Conservation (phyloP, 2,797 vertebrate genomes). For the Natrix natrix region DNA sequence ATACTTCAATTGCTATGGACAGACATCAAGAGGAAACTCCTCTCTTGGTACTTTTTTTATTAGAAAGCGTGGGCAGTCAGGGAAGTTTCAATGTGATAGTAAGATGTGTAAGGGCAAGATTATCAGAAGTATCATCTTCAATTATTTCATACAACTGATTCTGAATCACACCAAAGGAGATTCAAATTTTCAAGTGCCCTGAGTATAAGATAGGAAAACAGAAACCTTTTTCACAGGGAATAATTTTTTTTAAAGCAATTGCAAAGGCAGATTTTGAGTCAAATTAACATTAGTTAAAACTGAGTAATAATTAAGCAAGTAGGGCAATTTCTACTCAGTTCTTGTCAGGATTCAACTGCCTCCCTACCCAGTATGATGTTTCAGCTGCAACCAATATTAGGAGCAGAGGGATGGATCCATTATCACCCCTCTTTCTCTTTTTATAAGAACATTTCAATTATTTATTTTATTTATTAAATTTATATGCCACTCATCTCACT, state of each 20-base stretch:
- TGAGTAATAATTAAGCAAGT: neutral
- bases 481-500: neutral
- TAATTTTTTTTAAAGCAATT: no score
- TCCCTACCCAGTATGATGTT: neutral
- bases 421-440: neutral
- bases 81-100: neutral
- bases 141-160: neutral
- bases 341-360: neutral
- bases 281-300: neutral
- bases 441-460: neutral
- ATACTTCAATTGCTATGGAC: neutral
- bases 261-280: neutral
- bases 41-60: neutral
- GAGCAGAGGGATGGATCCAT: neutral
- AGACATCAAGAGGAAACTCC: neutral
- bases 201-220: neutral
- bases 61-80: neutral
- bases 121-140: neutral
- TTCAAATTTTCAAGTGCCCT: neutral
- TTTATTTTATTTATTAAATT: neutral
- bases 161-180: neutral
- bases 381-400: neutral
- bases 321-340: neutral
- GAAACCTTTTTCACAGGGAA: neutral
- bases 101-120: neutral